Evolutionary conservation across 2,888 invertebrate species (phyloP).

Genomic region (Tholera decimalis): DNA sequence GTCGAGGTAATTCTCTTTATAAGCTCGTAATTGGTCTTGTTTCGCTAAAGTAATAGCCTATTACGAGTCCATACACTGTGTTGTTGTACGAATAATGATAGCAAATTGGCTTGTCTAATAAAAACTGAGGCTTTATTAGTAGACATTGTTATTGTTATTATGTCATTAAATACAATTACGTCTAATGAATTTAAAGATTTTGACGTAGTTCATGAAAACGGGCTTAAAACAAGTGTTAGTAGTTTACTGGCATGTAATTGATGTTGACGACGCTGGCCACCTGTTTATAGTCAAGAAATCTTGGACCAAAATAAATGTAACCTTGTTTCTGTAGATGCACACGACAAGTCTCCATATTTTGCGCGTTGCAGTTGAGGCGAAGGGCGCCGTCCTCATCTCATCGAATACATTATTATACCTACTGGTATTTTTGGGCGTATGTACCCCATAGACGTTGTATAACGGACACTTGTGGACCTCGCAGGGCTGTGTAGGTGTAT

Average conservation of each 20-base stretch:
- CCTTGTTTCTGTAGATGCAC: conserved; percentile 78
- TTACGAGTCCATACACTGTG: conserved; percentile 56
- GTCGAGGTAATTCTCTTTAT: conserved; percentile 70
- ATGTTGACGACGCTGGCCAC: conserved; percentile 20
- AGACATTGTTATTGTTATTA: conserved; percentile 31
- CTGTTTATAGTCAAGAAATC: conserved; percentile 71
- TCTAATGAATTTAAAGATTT: conserved; percentile 12
- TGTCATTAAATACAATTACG: conserved; percentile 25
- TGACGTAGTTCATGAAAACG: neutral
- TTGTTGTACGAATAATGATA: conserved; percentile 53
- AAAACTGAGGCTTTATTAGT: conserved; percentile 41
- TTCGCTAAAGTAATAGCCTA: conserved; percentile 69
- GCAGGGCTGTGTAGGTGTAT: conserved; percentile 13
- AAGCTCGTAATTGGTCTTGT: conserved; percentile 75
- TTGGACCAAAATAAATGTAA: conserved; percentile 76
- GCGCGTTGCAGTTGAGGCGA: conserved; percentile 62
- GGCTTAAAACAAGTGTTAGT: conserved; percentile 1
- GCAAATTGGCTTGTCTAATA: conserved; percentile 49
- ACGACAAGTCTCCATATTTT: conserved; percentile 74
- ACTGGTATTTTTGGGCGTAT: conserved; percentile 16
- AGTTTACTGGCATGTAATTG: conserved; percentile 20
- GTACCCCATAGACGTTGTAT: conserved; percentile 1
- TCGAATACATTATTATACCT: conserved; percentile 46
- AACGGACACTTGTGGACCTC: conserved; percentile 27
- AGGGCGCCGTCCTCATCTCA: conserved; percentile 77